Percentiles rank a stretch among this genome's conserved stretches.
These are phyloP conservation scores for Mythimna albipuncta DNA, from an alignment of 2,888 invertebrate genomes.

Conservation along the genomic window DNA sequence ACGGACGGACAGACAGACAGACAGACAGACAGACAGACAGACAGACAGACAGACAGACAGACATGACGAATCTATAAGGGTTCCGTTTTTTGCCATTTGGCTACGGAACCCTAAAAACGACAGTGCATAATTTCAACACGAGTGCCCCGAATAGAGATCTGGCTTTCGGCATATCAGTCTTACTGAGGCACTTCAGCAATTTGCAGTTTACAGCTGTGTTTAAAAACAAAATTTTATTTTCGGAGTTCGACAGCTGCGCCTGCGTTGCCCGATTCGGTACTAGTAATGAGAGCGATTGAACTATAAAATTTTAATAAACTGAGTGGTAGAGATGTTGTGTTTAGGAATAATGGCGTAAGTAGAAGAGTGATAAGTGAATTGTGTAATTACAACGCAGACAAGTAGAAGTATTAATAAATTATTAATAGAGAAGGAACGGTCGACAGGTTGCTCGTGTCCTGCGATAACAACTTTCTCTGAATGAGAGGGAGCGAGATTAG, in stretches of 20 bases:
- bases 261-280: conserved; percentile 40
- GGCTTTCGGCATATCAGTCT: conserved; percentile 45
- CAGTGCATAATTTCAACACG: conserved; percentile 36
- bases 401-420: conserved; percentile 57
- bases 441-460: conserved; percentile 59
- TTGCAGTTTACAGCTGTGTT: conserved; percentile 54
- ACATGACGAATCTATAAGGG: no score
- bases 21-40: no score
- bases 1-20: no score
- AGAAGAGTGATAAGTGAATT: conserved; percentile 56
- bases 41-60: no score
- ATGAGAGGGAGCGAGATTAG: conserved; percentile 78
- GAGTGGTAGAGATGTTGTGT: conserved; percentile 20
- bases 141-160: conserved; percentile 37
- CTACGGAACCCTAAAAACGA: no score
- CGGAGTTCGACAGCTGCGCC: conserved; percentile 48
- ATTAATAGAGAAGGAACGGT: conserved; percentile 60
- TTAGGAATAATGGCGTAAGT: conserved; percentile 27
- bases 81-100: no score
- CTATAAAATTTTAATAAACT: conserved; percentile 24
- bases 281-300: conserved; percentile 56
- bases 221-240: conserved; percentile 57
- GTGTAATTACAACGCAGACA: conserved; percentile 64
- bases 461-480: conserved; percentile 82
- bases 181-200: conserved; percentile 40